Evolutionary conservation across 2,797 vertebrate genomes (phyloP), one percentile per base, ranked within the genome.

Genomic region (Ara ararauna): DNA sequence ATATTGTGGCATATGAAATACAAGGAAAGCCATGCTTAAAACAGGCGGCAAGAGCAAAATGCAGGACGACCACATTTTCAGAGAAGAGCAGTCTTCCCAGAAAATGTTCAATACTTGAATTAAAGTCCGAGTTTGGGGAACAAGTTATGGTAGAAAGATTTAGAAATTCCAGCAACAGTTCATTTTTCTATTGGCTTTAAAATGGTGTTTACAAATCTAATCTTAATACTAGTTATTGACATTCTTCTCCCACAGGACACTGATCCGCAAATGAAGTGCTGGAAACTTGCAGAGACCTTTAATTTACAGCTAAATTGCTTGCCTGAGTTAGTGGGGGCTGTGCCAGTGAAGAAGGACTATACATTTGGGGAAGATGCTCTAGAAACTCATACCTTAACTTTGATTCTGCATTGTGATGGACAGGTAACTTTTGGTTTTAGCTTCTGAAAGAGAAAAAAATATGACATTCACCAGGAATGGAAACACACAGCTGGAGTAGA

Each of bases 171-270:
- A 64, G 36, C 30, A 44, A 81, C 80, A 88, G 19, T 1, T 6
- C 3, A 42, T 93, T 94, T 96, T 93, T 81, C 44, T 78, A 30
- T 10, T 8, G 8, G 64, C 14, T 60, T 83, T 81, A 87, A 82
- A 94, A 27, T 34, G 17, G 1, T 77, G 27, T 92, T 96, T 92
- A 89, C 72, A 91, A 89, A 76, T 87, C 74, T 91, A 88, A 86
- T 26, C 64, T 82, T 94, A 93, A 85, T 67, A 19, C 18, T 81
- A 32, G 67, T 48, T 94, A 92, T 92, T 58, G 90, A 89, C 56
- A 58, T 89, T 83, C 26, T 89, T 87, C 61, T 93, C 89, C 64
- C 58, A 47, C 23, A 71, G 71, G 67, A 85, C 51, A 89, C 79
- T 74, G 92, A 92, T 89, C 61, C 9, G 36, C 14, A 82, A 75